phyloP scores from a whole-genome alignment of 2,113 vertebrate genomes.

The Anser cygnoides region DNA sequence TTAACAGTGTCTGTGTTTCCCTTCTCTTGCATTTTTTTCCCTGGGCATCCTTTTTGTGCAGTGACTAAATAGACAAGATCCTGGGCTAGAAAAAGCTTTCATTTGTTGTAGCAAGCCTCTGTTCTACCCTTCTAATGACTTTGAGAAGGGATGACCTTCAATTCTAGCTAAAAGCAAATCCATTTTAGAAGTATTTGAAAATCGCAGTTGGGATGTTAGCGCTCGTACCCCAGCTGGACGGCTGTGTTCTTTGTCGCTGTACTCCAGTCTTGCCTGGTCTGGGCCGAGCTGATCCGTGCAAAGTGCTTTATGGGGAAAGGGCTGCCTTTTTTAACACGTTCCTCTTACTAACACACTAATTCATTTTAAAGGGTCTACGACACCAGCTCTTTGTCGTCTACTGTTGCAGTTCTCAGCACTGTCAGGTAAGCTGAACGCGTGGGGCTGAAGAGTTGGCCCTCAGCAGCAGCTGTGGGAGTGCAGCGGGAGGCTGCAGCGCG shows the following conservation, averaged over 20 bases:
- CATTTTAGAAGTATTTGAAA: too few relatives aligned
- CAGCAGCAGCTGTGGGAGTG: accelerated
- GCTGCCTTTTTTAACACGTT: accelerated
- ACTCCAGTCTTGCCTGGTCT: accelerated
- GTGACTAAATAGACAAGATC: accelerated
- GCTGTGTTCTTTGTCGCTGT: accelerated
- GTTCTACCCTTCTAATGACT: not conserved
- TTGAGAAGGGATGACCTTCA: not conserved
- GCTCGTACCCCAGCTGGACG: not conserved
- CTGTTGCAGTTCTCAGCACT: slow-evolving; percentile 60
- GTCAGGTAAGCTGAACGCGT: slow-evolving; percentile 72
- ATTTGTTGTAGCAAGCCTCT: not conserved
- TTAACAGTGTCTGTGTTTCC: accelerated
- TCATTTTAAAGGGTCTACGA: slow-evolving; percentile 82
- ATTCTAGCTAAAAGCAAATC: not conserved
- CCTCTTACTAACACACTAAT: accelerated
- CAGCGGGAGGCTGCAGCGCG: accelerated
- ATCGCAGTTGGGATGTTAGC: not conserved
- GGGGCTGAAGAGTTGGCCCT: not conserved
- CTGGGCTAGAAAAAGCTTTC: not conserved
- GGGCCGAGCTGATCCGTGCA: not conserved
- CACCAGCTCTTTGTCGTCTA: slow-evolving; percentile 71
- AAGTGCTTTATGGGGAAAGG: not conserved
- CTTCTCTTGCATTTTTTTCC: too few relatives aligned
- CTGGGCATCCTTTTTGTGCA: not conserved